These are phyloP conservation scores for Ammodramus savannarum DNA, from an alignment of 2,113 vertebrate species.

Conservation along the genomic window DNA sequence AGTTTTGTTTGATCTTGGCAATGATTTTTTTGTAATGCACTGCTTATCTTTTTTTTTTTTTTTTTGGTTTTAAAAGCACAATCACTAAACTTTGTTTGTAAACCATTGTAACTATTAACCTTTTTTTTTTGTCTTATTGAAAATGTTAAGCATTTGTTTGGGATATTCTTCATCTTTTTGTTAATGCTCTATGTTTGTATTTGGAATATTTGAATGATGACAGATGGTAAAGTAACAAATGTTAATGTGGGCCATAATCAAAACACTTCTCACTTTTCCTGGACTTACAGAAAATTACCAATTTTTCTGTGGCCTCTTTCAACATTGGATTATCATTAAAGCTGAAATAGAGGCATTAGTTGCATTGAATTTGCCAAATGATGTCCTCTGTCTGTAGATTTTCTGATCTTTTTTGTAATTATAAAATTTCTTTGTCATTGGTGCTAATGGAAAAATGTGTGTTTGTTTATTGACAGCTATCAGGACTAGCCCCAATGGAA, in stretches of 20 bases:
- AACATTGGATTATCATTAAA: slow-evolving; percentile 62
- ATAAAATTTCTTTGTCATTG: slow-evolving; percentile 75
- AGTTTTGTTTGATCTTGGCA: slow-evolving; percentile 75
- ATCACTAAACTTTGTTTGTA: slow-evolving; percentile 99
- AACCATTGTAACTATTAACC: slow-evolving; percentile 99
- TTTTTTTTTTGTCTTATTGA: slow-evolving; percentile 93
- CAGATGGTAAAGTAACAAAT: slow-evolving; percentile 71
- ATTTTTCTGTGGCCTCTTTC: slow-evolving; percentile 69
- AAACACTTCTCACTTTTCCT: slow-evolving; percentile 64
- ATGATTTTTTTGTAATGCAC: slow-evolving; percentile 93
- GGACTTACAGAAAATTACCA: slow-evolving; percentile 59
- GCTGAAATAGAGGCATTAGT: slow-evolving; percentile 63
- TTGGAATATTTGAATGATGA: slow-evolving; percentile 79
- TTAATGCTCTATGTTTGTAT: slow-evolving; percentile 88
- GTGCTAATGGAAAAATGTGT: slow-evolving; percentile 78
- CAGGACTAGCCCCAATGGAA: slow-evolving; percentile 72
- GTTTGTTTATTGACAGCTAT: slow-evolving; percentile 71
- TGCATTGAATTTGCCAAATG: slow-evolving; percentile 70
- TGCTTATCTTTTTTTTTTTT: slow-evolving; percentile 84
- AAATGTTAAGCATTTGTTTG: slow-evolving; percentile 84
- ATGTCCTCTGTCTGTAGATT: slow-evolving; percentile 73
- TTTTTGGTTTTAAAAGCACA: slow-evolving; percentile 99
- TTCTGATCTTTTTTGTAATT: slow-evolving; percentile 72
- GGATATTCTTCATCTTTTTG: slow-evolving; percentile 79
- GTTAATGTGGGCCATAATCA: slow-evolving; percentile 67